phyloP scores from a whole-genome alignment of 35 echinoderm and acorn worm species.

The Eucidaris tribuloides region DNA sequence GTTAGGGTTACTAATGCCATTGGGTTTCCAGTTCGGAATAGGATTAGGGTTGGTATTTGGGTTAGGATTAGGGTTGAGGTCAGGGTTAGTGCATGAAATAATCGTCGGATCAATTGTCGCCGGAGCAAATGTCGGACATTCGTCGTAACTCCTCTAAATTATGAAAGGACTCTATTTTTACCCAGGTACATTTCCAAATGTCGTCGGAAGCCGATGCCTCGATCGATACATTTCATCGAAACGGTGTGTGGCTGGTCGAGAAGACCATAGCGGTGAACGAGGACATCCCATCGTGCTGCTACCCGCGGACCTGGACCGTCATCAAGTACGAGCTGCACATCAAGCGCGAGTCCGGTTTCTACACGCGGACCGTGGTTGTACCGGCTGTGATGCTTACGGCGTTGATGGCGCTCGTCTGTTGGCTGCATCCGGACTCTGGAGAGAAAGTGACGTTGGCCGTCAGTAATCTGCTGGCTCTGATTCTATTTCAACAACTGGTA shows the following conservation, averaged over 20 bases:
- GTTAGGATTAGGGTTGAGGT: too few species aligned
- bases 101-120: too few species aligned
- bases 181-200: constrained; percentile 1
- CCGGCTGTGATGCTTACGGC: constrained; percentile 33
- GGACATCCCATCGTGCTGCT: not conserved
- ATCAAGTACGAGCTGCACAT: constrained; percentile 50
- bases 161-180: not conserved
- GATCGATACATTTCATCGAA: not conserved
- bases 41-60: too few species aligned
- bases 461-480: constrained; percentile 58
- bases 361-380: not conserved
- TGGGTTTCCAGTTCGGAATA: not conserved
- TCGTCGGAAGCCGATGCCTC: not conserved
- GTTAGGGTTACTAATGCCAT: not conserved
- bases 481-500: constrained; percentile 67
- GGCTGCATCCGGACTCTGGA: constrained; percentile 55
- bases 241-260: constrained; percentile 17
- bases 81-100: too few species aligned
- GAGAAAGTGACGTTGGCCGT: constrained; percentile 63
- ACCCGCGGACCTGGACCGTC: constrained; percentile 8
- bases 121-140: too few species aligned
- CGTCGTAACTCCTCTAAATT: too few species aligned
- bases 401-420: constrained; percentile 30
- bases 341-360: not conserved
- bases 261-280: not conserved